These are phyloP conservation scores for Vidua chalybeata DNA, from an alignment of 2,113 vertebrate species.

Conservation along the genomic window DNA sequence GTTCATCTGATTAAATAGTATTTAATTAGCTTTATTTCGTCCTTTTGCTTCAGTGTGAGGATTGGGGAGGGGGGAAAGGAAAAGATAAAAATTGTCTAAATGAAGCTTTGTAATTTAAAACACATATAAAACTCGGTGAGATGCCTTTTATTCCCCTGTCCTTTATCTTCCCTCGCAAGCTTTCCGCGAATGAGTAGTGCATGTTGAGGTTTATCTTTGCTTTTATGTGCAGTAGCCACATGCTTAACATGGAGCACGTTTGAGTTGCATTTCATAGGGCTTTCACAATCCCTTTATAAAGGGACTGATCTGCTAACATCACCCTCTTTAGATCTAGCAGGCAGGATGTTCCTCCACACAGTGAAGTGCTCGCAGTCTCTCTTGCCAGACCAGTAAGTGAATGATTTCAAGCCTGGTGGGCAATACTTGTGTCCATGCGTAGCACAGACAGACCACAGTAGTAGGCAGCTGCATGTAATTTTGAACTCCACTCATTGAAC, in stretches of 20 bases:
- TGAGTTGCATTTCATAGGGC: slow-evolving; percentile 78
- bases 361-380: slow-evolving; percentile 70
- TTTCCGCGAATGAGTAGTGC: slow-evolving; percentile 69
- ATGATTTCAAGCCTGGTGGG: slow-evolving; percentile 85
- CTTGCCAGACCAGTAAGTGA: slow-evolving; percentile 78
- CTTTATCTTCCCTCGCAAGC: slow-evolving; percentile 78
- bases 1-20: slow-evolving; percentile 69
- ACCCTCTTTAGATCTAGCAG: slow-evolving; percentile 77
- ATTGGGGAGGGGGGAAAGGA: neutral
- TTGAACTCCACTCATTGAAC: slow-evolving; percentile 88
- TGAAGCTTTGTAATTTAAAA: slow-evolving; percentile 74
- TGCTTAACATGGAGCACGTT: slow-evolving; percentile 76
- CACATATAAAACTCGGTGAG: slow-evolving; percentile 72
- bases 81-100: slow-evolving; percentile 58
- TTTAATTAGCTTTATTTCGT: slow-evolving; percentile 70
- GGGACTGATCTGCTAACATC: slow-evolving; percentile 82
- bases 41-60: slow-evolving; percentile 68
- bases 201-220: slow-evolving; percentile 79
- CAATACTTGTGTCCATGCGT: slow-evolving; percentile 78
- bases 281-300: slow-evolving; percentile 79
- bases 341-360: slow-evolving; percentile 76
- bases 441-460: slow-evolving; percentile 78
- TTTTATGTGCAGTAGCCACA: slow-evolving; percentile 79
- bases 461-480: slow-evolving; percentile 87
- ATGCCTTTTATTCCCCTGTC: slow-evolving; percentile 69